A percentile compares a stretch with the other conserved stretches of the same genome.
Evolutionary conservation across 1,140 invertebrate genomes (phyloP).

Genomic region (Medauroidea extradentata): DNA sequence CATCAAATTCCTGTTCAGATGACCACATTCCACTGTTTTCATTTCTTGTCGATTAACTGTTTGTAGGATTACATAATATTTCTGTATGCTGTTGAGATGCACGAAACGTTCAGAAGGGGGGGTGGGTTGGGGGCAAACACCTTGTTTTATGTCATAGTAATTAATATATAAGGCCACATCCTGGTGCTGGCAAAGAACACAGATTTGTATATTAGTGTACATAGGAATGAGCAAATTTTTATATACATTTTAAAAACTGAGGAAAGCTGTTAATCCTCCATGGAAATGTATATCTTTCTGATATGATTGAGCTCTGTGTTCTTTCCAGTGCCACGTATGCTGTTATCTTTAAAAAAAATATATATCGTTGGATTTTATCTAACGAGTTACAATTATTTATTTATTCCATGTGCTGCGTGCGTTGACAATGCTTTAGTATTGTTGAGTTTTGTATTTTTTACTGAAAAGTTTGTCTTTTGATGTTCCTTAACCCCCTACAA

Average conservation of each 20-base stretch:
- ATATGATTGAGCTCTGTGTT: slow-evolving; percentile 14
- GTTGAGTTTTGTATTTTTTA: slow-evolving; percentile 17
- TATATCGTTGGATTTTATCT: background rate
- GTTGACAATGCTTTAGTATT: slow-evolving; percentile 1
- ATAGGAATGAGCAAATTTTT: slow-evolving; percentile 3
- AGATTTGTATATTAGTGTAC: slow-evolving; percentile 6
- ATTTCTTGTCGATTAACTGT: slow-evolving; percentile 18
- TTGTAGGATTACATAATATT: slow-evolving; percentile 22
- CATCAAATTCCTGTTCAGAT: slow-evolving; percentile 7
- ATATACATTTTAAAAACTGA: background rate
- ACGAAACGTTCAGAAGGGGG: slow-evolving; percentile 30
- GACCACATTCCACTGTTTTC: slow-evolving; percentile 24
- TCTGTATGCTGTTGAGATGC: slow-evolving; percentile 29
- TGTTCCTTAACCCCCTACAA: slow-evolving; percentile 27
- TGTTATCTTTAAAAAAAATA: slow-evolving; percentile 9
- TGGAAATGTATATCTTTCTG: background rate
- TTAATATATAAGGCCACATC: slow-evolving; percentile 1
- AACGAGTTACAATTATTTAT: slow-evolving; percentile 6
- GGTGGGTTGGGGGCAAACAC: slow-evolving; percentile 23
- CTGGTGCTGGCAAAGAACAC: slow-evolving; percentile 15
- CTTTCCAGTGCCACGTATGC: slow-evolving; percentile 20
- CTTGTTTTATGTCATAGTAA: slow-evolving; percentile 11
- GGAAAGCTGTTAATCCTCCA: background rate
- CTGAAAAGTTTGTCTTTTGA: slow-evolving; percentile 7
- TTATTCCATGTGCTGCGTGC: background rate